phyloP scores from a whole-genome alignment of 2,888 invertebrate genomes.

The Melieria omissa region DNA sequence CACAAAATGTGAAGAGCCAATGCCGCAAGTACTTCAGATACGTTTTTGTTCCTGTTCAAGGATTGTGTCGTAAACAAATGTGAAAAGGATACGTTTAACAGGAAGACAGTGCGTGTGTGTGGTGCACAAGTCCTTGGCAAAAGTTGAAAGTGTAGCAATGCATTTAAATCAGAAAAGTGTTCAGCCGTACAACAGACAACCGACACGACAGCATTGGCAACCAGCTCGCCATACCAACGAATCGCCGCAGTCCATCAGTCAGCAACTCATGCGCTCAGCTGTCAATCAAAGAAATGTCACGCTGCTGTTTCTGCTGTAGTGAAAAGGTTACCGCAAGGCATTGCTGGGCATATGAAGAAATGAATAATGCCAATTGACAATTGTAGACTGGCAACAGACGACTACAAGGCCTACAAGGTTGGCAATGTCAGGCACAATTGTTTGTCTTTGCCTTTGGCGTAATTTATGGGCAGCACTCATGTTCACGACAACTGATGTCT shows the following conservation, averaged over 20 bases:
- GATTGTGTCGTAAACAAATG: too few species aligned
- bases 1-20: too few species aligned
- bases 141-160: constrained; percentile 40
- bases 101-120: too few species aligned
- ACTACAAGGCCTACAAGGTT: too few species aligned
- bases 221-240: background rate
- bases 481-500: too few species aligned
- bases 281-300: constrained; percentile 26
- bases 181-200: constrained; percentile 41
- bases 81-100: too few species aligned
- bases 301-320: constrained; percentile 10
- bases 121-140: background rate
- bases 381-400: too few species aligned
- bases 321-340: background rate
- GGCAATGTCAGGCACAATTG: too few species aligned
- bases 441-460: too few species aligned
- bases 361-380: background rate
- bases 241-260: background rate
- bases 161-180: constrained; percentile 61
- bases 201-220: constrained; percentile 10
- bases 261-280: constrained; percentile 1
- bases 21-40: too few species aligned
- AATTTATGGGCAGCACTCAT: too few species aligned
- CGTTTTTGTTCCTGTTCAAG: too few species aligned
- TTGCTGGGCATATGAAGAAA: background rate